A percentile compares a stretch with the other conserved stretches of the same genome.
phyloP scores from a whole-genome alignment of 2,888 invertebrate genomes.

The Nomada fucata region DNA sequence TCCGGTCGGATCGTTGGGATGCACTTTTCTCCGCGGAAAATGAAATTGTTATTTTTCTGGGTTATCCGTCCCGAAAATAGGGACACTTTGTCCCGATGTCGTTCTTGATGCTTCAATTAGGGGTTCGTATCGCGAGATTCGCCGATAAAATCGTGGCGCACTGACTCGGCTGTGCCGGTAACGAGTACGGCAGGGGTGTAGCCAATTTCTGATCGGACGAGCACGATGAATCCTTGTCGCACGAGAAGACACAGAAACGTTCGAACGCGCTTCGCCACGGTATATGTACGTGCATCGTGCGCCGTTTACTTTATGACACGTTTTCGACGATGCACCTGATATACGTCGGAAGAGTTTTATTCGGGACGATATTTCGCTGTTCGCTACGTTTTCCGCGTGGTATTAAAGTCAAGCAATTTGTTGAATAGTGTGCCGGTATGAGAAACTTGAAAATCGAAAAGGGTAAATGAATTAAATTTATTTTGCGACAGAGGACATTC shows the following conservation, averaged over 20 bases:
- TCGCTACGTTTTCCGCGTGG: too few relatives aligned
- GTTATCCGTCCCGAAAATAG: constrained; percentile 13
- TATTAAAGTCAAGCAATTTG: too few relatives aligned
- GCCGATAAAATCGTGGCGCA: constrained; percentile 57
- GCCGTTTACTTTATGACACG: constrained; percentile 3
- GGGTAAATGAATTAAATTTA: too few relatives aligned
- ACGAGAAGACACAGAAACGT: constrained; percentile 43
- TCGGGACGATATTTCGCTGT: background rate
- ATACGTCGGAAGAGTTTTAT: background rate
- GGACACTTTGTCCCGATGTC: constrained; percentile 23
- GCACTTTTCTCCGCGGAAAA: background rate
- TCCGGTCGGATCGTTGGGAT: background rate
- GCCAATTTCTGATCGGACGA: constrained; percentile 63
- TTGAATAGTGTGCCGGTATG: too few relatives aligned
- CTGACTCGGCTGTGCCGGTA: constrained; percentile 48
- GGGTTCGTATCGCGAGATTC: constrained; percentile 44
- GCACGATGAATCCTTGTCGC: constrained; percentile 53
- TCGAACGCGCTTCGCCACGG: constrained; percentile 8
- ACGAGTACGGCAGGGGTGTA: constrained; percentile 62
- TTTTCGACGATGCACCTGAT: background rate
- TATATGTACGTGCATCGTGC: background rate
- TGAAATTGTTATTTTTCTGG: constrained; percentile 29
- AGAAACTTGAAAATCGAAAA: too few relatives aligned
- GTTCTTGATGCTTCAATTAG: constrained; percentile 64
- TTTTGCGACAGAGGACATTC: too few relatives aligned